Conservation (phyloP, 2,797 vertebrate species). For the Lithobates sylvaticus region DNA sequence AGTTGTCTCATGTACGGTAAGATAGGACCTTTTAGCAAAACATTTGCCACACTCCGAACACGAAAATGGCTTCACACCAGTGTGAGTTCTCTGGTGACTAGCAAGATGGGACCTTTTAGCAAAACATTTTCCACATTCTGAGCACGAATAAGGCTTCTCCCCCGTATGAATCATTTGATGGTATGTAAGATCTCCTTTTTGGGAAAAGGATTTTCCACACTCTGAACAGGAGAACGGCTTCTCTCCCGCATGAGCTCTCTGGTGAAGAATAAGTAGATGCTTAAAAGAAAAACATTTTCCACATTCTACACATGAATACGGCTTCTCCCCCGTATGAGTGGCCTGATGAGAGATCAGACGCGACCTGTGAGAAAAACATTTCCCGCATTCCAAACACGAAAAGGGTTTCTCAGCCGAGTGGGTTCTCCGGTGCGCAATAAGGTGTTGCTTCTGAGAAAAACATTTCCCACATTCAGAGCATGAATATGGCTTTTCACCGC, state of each 20-base stretch:
- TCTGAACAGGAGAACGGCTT: conserved; percentile 8
- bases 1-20: conserved; percentile 64
- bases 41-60: conserved; percentile 69
- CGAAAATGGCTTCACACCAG: conserved; percentile 66
- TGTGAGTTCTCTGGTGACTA: conserved; percentile 68
- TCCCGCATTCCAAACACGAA: conserved; percentile 3
- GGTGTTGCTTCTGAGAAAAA: background rate
- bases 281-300: conserved; percentile 6
- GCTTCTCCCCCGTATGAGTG: conserved; percentile 9
- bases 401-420: background rate
- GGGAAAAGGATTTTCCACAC: background rate
- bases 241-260: conserved; percentile 4
- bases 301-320: background rate
- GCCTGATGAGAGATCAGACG: background rate
- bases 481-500: background rate
- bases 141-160: conserved; percentile 27
- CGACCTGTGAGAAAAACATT: background rate
- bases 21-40: conserved; percentile 69
- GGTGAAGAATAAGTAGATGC: background rate
- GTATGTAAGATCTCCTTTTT: background rate
- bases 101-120: conserved; percentile 13
- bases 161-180: conserved; percentile 22
- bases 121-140: conserved; percentile 19
- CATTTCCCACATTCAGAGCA: conserved; percentile 1
- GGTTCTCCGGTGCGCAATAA: background rate